Conservation (phyloP, 53 echinoderm and acorn worm genomes). For the Temnopleurus reevesii region DNA sequence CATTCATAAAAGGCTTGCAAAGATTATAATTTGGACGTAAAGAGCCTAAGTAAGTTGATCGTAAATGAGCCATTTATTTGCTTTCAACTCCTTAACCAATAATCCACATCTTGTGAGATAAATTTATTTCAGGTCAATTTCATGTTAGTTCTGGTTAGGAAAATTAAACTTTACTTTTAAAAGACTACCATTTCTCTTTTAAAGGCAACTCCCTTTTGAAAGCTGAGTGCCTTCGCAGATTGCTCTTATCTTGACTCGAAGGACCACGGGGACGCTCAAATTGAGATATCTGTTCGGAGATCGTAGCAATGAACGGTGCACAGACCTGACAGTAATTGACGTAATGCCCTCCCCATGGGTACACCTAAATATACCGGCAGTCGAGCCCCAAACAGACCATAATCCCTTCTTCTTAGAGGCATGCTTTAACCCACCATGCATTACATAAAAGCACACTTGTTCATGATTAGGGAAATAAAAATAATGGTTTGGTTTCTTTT, state of each 20-base stretch:
- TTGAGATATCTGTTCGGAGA: conserved; percentile 3
- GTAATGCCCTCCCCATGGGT: neutral
- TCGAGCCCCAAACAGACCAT: neutral
- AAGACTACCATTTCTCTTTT: neutral
- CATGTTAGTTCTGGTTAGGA: too few species aligned
- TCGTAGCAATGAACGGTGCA: neutral
- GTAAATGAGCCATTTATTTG: too few species aligned
- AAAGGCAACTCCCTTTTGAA: too few species aligned
- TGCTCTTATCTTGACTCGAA: neutral
- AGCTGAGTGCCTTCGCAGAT: too few species aligned
- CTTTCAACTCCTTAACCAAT: too few species aligned
- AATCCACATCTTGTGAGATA: too few species aligned
- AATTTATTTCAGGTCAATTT: too few species aligned
- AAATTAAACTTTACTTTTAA: neutral
- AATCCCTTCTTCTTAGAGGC: neutral
- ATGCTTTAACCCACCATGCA: neutral
- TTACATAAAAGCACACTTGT: neutral
- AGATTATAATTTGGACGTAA: too few species aligned
- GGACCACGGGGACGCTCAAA: neutral
- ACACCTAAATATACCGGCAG: neutral
- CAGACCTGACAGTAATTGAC: conserved; percentile 3
- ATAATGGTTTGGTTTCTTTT: too few species aligned
- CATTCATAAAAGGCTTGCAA: too few species aligned
- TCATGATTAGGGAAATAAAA: neutral
- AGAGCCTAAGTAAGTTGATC: too few species aligned